phyloP scores from a whole-genome alignment of 2,888 invertebrate genomes.

The Oscheius sp. region DNA sequence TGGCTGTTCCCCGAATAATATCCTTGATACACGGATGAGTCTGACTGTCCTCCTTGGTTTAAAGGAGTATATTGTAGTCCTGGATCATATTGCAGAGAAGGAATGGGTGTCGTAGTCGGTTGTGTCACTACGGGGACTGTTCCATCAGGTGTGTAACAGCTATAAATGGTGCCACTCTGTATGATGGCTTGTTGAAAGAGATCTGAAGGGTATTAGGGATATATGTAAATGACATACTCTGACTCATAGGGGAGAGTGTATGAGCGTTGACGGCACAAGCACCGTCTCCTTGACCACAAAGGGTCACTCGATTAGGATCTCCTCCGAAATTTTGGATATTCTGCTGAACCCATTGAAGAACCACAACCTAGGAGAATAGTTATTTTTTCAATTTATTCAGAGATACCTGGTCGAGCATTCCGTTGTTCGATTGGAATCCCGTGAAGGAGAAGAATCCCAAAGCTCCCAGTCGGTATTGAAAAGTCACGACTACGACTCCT shows the following conservation, averaged over 20 bases:
- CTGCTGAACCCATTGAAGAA: constrained; percentile 56
- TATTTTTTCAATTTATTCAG: not conserved
- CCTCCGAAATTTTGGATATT: constrained; percentile 66
- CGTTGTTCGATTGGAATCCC: constrained; percentile 58
- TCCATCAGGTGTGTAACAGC: constrained; percentile 54
- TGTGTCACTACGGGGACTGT: constrained; percentile 6
- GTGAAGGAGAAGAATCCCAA: constrained; percentile 58
- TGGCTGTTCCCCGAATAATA: not conserved
- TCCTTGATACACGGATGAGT: constrained; percentile 12
- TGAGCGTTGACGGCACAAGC: constrained; percentile 60
- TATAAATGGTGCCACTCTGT: constrained; percentile 54
- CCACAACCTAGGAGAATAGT: constrained; percentile 37
- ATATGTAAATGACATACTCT: constrained; percentile 42
- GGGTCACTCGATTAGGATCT: constrained; percentile 60
- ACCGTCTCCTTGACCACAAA: constrained; percentile 61
- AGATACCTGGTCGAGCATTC: constrained; percentile 61
- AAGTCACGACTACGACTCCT: constrained; percentile 58
- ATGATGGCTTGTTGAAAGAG: constrained; percentile 63
- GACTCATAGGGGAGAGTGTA: constrained; percentile 53
- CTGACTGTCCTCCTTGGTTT: constrained; percentile 2
- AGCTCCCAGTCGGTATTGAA: constrained; percentile 61
- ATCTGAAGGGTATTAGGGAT: constrained; percentile 31
- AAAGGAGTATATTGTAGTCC: constrained; percentile 27
- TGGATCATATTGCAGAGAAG: constrained; percentile 33
- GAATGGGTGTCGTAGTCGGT: constrained; percentile 20